Conservation (phyloP, 1,140 invertebrate genomes). For the Dryas iulia region DNA sequence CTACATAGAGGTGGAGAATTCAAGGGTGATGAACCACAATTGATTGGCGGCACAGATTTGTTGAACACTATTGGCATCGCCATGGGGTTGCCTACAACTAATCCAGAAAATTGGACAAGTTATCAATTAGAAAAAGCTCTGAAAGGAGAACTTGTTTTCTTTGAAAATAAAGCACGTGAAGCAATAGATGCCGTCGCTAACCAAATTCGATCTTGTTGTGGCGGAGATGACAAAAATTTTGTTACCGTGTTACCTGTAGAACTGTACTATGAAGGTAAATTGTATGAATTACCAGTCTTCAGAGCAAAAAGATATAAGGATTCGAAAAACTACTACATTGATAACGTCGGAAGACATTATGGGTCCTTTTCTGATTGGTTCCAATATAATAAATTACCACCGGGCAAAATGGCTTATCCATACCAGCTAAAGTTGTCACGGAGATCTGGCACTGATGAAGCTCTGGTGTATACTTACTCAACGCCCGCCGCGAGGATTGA, state of each 20-base stretch:
- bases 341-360: constrained; percentile 39
- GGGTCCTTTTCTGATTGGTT: constrained; percentile 32
- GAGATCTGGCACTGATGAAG: constrained; percentile 24
- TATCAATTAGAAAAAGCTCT: constrained; percentile 31
- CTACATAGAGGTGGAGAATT: constrained; percentile 38
- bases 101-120: constrained; percentile 34
- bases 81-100: constrained; percentile 36
- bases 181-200: constrained; percentile 37
- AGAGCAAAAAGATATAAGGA: constrained; percentile 33
- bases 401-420: constrained; percentile 37
- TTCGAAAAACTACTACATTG: constrained; percentile 36
- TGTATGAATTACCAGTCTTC: constrained; percentile 42
- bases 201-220: constrained; percentile 35
- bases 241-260: constrained; percentile 41
- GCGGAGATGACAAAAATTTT: constrained; percentile 36
- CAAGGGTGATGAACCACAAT: constrained; percentile 38
- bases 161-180: constrained; percentile 31
- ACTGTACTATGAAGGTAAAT: constrained; percentile 34
- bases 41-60: constrained; percentile 36
- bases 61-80: constrained; percentile 45
- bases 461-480: constrained; percentile 18
- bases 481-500: constrained; percentile 28
- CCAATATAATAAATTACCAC: constrained; percentile 37
- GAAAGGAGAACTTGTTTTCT: constrained; percentile 36
- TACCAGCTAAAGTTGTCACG: constrained; percentile 22